Base-by-base conservation (phyloP, 2,797 vertebrate species). In the Pseudomugil gertrudae region DNA sequence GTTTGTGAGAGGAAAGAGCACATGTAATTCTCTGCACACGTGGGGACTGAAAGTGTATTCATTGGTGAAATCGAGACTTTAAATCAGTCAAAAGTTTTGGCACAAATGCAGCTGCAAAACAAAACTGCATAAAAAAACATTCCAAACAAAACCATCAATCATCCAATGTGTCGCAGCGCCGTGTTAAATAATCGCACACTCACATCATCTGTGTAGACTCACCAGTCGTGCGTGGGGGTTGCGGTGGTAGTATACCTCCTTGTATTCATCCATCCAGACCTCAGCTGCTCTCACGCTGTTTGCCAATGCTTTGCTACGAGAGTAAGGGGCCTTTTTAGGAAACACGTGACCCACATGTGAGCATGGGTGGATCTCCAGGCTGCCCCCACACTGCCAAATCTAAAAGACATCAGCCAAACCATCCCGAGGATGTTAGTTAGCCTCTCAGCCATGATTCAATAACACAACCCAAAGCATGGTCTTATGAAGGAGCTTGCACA, bases 261-360 rank as follows among this genome's bases (percentile, higher is more conserved):
- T 99, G 88, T 95, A 99, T 1, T 91, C 90, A 59, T 99, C 98
- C 96, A 99, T 96, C 98, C 98, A 99, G 9, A 99, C 98, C 85
- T 99, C 98, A 0, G 96, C 97, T 0, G 97, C 96, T 50, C 98
- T 95, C 5, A 98, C 97, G 0, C 96, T 96, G 89, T 99, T 99
- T 84, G 97, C 95, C 43, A 99, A 94, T 63, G 98, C 98, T 70
- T 97, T 98, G 11, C 94, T 95, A 33, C 98, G 93, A 3, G 96
- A 95, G 21, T 99, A 99, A 0, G 98, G 98, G 0, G 98, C 97
- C 55, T 95, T 95, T 81, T 98, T 99, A 1, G 98, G 98, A 83
- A 99, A 99, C n/a, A 99, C 95, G 0, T 99, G 98, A 19, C 98
- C 98, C 76, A 99, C 98, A 0, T 99, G 98, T 48, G 96, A 99